Evolutionary conservation across 2,888 invertebrate genomes (phyloP), one percentile per base, ranked within the genome.

Genomic region (Celastrina argiolus): DNA sequence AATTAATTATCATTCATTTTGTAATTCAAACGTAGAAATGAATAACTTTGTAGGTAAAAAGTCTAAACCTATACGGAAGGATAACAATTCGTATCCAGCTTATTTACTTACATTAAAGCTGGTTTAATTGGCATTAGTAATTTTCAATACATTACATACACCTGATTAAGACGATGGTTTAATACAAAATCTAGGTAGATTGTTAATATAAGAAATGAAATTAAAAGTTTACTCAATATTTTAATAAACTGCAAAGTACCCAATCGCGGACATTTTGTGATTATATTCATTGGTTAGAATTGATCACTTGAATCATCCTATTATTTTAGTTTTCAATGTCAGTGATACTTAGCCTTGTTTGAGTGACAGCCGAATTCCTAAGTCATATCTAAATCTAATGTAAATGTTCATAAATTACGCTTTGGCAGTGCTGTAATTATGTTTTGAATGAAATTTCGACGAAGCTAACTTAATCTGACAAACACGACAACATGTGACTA

Each of bases 111-210:
- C 4, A 51, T 51, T 51, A 51, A 51, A 51, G 51, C 51, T 51
- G 51, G 51, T 51, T 51, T 51, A 51, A 51, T 51, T 22, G 51
- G 51, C 51, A 51, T 26, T 26, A 51, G 51, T 59, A 18, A 22
- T 51, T 7, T 36, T 22, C 22, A 22, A 61, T 61, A 39, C 61
- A 61, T 61, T 61, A 61, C 22, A 34, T 61, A 36, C 36, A 22
- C 36, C 61, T 31, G 58, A 58, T 31, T 16, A 28, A n/a, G 16
- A 31, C 7, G 2, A 5, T 31, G 22, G 22, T 39, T 12, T 14
- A 61, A 36, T 61, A 61, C 31, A 61, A 61, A 39, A 39, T 61
- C 61, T 61, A 61, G 14, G 10, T 59, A 34, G 8, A n/a, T 45
- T 36, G 36, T 12, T 36, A n/a, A 45, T 8, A 6, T 51, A 51